Base-by-base conservation (phyloP, 1,140 invertebrate species). In the Cardiocondyla obscurior region DNA sequence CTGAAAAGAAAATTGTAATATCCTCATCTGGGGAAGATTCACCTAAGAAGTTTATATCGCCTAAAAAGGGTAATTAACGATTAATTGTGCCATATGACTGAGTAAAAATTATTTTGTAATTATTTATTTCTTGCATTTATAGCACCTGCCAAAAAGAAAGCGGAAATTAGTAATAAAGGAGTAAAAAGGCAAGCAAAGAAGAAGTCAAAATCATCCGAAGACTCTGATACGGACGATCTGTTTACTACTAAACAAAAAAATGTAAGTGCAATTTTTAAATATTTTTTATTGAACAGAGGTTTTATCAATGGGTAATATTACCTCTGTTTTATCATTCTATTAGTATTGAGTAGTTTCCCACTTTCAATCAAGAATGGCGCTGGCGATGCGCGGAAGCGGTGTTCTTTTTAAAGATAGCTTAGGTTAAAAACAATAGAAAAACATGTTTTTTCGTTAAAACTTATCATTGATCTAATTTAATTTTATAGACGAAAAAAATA, bases 131-230 rank as follows among this genome's bases (percentile, higher is more conserved):
- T 28, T 62, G 25, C 53, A 30, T 53, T 36, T 70, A 25, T 44
- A 91, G 91, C 83, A 46, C 76, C 89, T 0, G 74, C 88, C 12
- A 94, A 92, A 79, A 90, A 93, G 82, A 94, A 94, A 81, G 58
- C 90, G 42, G 92, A 93, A 81, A 92, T 92, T 44, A 90, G 90
- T 46, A 85, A 85, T 3, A 93, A 93, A 72, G 79, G 83, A 36
- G 55, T 73, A 2, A 92, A 92, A 36, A 86, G 90, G 28, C 83
- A 88, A n/a, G 12, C 14, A 0, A 92, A 92, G 57, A 93, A 93
- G 30, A 94, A 92, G 65, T 6, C 19, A 6, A 83, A 87, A 55
- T 87, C 88, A 3, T 91, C 90, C 7, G 72, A 76, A 0, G 90
- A 87, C 46, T 93, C 92, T 4, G 90, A 92, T 2, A 89, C 89